A percentile compares a stretch with the other conserved stretches of the same genome.
These are phyloP conservation scores for Maccullochella peelii DNA, from an alignment of 2,113 vertebrate genomes.

Conservation along the genomic window DNA sequence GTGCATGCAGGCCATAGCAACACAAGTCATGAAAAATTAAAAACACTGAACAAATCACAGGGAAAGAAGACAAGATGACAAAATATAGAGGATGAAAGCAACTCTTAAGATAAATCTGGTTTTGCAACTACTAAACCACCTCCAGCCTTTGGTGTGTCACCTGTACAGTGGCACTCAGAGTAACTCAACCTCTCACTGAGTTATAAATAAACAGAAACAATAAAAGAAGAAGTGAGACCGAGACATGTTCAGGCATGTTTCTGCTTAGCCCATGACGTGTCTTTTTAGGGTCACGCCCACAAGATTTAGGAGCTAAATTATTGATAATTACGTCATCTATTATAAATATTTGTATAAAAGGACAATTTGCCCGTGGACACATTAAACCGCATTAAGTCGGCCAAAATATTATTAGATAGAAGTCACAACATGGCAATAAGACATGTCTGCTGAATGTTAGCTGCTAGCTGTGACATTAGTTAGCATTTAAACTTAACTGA, in stretches of 20 bases:
- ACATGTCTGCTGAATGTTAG: background rate
- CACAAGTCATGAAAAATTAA: too few species aligned
- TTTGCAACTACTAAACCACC: background rate
- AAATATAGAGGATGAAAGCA: too few species aligned
- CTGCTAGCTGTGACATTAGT: background rate
- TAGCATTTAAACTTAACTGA: background rate
- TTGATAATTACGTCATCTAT: background rate
- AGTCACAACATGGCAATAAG: background rate
- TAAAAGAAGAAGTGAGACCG: background rate
- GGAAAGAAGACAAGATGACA: too few species aligned
- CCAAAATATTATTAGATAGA: background rate
- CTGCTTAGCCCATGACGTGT: background rate
- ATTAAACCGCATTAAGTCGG: background rate
- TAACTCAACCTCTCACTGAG: background rate
- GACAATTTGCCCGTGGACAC: rapidly evolving
- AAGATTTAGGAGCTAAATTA: background rate
- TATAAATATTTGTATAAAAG: background rate
- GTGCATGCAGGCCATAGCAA: too few species aligned
- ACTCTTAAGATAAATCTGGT: background rate
- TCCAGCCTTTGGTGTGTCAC: background rate
- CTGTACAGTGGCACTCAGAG: background rate
- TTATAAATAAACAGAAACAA: background rate
- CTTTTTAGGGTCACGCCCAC: background rate
- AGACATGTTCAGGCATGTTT: slow-evolving; percentile 27
- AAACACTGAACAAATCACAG: too few species aligned